phyloP scores from a whole-genome alignment of 2,797 vertebrate genomes.

The Parotocinclus haroldoi region DNA sequence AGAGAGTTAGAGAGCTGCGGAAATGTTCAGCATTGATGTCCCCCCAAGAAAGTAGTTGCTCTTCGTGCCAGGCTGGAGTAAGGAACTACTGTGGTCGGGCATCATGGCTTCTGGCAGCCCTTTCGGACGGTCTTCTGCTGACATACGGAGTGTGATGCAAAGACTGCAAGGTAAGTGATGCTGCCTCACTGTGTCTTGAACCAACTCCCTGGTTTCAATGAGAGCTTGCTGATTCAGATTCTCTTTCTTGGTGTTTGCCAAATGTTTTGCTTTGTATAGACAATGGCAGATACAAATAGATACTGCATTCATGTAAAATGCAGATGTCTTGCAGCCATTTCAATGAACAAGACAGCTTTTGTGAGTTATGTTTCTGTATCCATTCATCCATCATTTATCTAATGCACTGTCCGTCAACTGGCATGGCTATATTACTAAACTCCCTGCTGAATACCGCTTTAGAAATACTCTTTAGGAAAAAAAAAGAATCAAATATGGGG shows the following conservation, averaged over 20 bases:
- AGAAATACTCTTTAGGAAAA: no score
- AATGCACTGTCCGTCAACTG: not conserved
- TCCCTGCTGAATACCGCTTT: no score
- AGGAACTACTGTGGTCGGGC: constrained; percentile 28
- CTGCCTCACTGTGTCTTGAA: constrained; percentile 29
- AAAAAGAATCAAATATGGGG: no score
- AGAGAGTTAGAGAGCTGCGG: constrained; percentile 41
- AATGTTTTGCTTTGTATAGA: constrained; percentile 37
- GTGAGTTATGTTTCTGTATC: not conserved
- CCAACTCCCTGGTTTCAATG: constrained; percentile 14
- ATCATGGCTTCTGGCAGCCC: constrained; percentile 81
- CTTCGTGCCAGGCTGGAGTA: constrained; percentile 33
- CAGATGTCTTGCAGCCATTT: constrained; percentile 13
- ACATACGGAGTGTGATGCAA: constrained; percentile 94
- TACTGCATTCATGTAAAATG: no score
- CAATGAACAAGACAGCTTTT: constrained; percentile 3
- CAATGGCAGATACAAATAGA: constrained; percentile 26
- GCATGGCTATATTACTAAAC: no score
- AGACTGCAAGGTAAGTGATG: constrained; percentile 86
- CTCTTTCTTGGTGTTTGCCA: constrained; percentile 54
- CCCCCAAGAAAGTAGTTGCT: constrained; percentile 46
- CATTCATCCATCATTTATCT: constrained; percentile 7
- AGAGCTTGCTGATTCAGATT: constrained; percentile 67
- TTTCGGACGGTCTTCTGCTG: constrained; percentile 66
- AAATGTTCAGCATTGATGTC: constrained; percentile 57